Evolutionary conservation across 2,888 invertebrate species (phyloP), one percentile per base, ranked within the genome.

Genomic region (Dryadula phaetusa): DNA sequence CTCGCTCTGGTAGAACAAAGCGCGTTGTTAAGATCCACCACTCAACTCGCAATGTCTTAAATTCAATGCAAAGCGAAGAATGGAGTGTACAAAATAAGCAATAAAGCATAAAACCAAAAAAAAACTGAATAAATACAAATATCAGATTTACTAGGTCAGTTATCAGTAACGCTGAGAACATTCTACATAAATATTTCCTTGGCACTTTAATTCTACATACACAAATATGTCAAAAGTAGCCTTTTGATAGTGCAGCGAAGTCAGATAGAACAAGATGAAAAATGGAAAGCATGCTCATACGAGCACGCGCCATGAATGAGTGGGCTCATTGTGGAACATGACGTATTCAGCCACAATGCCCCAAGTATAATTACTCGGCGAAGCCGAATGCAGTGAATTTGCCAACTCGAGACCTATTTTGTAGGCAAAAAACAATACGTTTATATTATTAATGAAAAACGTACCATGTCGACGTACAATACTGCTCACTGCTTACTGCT

Each of bases 331-430:
- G 56, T 56, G 56, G 10, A 8, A n/a, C 56, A 40, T 56, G 56
- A 40, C 56, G 56, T 56, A 37, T 56, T 40, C 56, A n/a, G 16
- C 56, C 40, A 56, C 40, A 56, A 56, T 56, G 56, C 22, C 56
- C 56, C 56, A 40, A 56, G 56, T 56, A 56, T 56, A 56, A 56
- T 56, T 56, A 56, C 56, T 56, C 37, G n/a, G 37, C 37, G 40
- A 56, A 56, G 16, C 56, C 56, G 22, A 56, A 56, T 56, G 56
- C 56, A 25, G 22, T 40, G 56, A 40, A 25, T 56, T 56, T 56
- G 56, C 25, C n/a, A 56, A 25, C 2, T 16, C 16, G 56, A 10
- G 10, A 56, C n/a, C 56, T 22, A 40, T 37, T 56, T 40, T 56
- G 56, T 56, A 22, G 8, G 22, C 20, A 40, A 56, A 56, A 40